phyloP scores from a whole-genome alignment of 2,888 invertebrate genomes.

The Pinctada fucata region DNA sequence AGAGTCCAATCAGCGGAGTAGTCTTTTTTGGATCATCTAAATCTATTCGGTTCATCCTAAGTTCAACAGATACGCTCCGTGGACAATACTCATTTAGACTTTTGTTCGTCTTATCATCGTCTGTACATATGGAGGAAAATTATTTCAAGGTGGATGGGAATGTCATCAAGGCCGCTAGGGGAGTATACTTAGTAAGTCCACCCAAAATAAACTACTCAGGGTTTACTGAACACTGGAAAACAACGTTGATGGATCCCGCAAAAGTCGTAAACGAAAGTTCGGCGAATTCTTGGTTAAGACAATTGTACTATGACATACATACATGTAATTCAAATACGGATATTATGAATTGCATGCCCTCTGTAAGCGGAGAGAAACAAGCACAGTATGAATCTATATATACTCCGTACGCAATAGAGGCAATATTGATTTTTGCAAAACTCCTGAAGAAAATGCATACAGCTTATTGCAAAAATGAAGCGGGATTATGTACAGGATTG shows the following conservation, averaged over 20 bases:
- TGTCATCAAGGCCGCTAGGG: constrained; percentile 3
- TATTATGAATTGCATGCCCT: background rate
- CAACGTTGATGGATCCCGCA: constrained; percentile 26
- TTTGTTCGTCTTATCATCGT: constrained; percentile 29
- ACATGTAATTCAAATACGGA: constrained; percentile 18
- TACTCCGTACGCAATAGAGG: constrained; percentile 44
- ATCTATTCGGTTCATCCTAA: background rate
- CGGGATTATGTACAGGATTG: constrained; percentile 10
- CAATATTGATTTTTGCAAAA: constrained; percentile 41
- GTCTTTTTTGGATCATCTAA: constrained; percentile 34
- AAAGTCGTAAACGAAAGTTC: constrained; percentile 12
- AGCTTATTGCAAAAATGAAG: background rate
- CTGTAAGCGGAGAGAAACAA: background rate
- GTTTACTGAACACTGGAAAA: constrained; percentile 41
- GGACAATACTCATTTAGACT: background rate
- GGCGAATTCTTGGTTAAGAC: constrained; percentile 38
- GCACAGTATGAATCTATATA: constrained; percentile 5
- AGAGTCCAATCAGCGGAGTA: constrained; percentile 37
- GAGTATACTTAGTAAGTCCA: constrained; percentile 14
- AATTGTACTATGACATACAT: constrained; percentile 9
- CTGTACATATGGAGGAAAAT: background rate
- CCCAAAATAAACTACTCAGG: background rate
- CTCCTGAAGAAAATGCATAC: constrained; percentile 29
- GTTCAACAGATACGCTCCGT: constrained; percentile 8
- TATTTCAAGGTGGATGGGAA: background rate